Conservation (phyloP, 2,888 invertebrate species). For the Sisyra nigra region DNA sequence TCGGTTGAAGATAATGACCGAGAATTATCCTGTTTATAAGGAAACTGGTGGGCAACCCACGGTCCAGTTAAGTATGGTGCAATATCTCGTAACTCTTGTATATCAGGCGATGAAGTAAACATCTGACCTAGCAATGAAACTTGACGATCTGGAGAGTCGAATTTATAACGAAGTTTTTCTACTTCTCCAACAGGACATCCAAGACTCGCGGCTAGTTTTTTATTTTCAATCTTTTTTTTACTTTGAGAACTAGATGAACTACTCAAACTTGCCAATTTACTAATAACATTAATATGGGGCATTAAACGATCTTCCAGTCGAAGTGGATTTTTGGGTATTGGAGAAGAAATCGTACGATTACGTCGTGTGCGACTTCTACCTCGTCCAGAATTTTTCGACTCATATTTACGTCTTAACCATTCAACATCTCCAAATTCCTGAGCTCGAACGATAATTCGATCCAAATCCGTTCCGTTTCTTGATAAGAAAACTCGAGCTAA, state of each 20-base stretch:
- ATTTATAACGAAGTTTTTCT: slow-evolving; percentile 52
- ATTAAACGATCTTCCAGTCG: slow-evolving; percentile 56
- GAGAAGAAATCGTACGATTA: slow-evolving; percentile 35
- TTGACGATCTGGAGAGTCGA: slow-evolving; percentile 37
- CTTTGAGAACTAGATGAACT: slow-evolving; percentile 14
- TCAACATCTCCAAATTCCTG: slow-evolving; percentile 41
- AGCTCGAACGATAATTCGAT: slow-evolving; percentile 28
- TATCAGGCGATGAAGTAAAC: slow-evolving; percentile 66
- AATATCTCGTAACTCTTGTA: slow-evolving; percentile 59
- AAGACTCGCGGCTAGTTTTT: slow-evolving; percentile 23
- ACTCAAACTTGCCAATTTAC: slow-evolving; percentile 52
- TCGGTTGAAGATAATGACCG: slow-evolving; percentile 40
- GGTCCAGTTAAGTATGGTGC: slow-evolving; percentile 62
- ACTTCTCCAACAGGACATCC: slow-evolving; percentile 47
- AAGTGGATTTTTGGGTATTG: slow-evolving; percentile 45
- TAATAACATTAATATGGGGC: slow-evolving; percentile 84
- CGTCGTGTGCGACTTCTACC: slow-evolving; percentile 31
- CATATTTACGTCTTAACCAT: slow-evolving; percentile 42
- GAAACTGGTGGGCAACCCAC: slow-evolving; percentile 69
- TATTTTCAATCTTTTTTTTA: slow-evolving; percentile 16
- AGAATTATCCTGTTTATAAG: slow-evolving; percentile 50
- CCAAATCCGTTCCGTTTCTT: slow-evolving; percentile 27
- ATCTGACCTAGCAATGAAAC: slow-evolving; percentile 56
- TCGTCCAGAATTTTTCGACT: slow-evolving; percentile 29
- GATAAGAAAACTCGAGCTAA: slow-evolving; percentile 41